phyloP scores from a whole-genome alignment of 2,113 vertebrate genomes.

The Tachycineta bicolor region DNA sequence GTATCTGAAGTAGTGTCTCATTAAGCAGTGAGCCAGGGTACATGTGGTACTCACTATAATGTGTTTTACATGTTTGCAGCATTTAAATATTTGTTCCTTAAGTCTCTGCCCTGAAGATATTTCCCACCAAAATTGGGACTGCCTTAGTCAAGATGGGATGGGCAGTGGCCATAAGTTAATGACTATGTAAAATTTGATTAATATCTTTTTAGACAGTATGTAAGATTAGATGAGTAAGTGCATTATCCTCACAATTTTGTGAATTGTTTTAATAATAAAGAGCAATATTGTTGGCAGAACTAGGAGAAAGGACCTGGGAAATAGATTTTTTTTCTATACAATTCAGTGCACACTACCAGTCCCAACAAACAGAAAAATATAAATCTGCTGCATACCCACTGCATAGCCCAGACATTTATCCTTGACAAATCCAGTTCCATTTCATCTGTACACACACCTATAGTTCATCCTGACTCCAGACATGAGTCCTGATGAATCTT shows the following conservation, averaged over 20 bases:
- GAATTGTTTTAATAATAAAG: not conserved
- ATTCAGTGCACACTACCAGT: not conserved
- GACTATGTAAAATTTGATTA: not conserved
- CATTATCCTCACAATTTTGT: not conserved
- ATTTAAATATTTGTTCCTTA: not conserved
- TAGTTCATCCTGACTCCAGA: not conserved
- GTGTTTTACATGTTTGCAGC: not conserved
- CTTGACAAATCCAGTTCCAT: not conserved
- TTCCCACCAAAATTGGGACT: not conserved
- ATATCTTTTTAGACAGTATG: not conserved
- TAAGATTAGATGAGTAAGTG: not conserved
- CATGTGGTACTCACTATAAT: fast-evolving
- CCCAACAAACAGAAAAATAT: not conserved
- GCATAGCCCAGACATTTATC: not conserved
- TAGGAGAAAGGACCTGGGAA: not conserved
- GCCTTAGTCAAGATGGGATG: not conserved
- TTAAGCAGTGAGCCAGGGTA: not conserved
- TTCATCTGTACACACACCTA: not conserved
- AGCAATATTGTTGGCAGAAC: not conserved
- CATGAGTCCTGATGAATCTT: not conserved
- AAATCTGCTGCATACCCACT: not conserved
- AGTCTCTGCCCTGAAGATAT: not conserved
- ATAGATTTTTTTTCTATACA: not conserved
- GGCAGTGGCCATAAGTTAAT: not conserved
- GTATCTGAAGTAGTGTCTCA: not conserved